A percentile compares a stretch with the other conserved stretches of the same genome.
phyloP scores from a whole-genome alignment of 2,113 vertebrate species.

The Phrynosoma blainvillii region DNA sequence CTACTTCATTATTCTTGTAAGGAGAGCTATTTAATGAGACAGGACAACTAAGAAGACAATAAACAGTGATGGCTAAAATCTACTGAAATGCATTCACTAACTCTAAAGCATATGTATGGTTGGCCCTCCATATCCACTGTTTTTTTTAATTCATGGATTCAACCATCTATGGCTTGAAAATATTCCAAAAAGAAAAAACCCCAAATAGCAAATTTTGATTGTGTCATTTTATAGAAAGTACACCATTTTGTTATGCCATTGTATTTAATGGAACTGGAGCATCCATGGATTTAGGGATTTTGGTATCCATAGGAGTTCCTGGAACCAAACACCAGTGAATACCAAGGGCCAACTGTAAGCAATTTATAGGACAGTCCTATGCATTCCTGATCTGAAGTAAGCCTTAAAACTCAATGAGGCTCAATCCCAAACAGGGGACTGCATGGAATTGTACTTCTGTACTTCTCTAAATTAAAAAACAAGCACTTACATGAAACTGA shows the following conservation, averaged over 20 bases:
- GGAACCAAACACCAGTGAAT: too few relatives aligned
- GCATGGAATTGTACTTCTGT: not conserved
- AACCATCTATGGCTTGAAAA: too few relatives aligned
- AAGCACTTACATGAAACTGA: not conserved
- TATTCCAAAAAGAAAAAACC: too few relatives aligned
- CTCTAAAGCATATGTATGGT: conserved; percentile 1
- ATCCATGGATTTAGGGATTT: too few relatives aligned
- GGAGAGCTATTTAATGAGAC: conserved; percentile 86
- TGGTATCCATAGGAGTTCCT: too few relatives aligned
- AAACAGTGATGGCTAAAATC: conserved; percentile 65
- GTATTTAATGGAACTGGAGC: too few relatives aligned
- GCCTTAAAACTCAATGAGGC: not conserved
- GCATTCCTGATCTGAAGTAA: not conserved
- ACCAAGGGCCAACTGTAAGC: not conserved
- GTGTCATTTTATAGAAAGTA: too few relatives aligned
- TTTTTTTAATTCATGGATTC: too few relatives aligned
- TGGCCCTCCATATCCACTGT: too few relatives aligned
- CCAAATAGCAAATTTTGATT: too few relatives aligned
- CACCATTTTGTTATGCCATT: too few relatives aligned
- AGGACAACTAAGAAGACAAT: conserved; percentile 80
- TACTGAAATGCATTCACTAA: conserved; percentile 47
- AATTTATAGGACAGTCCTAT: not conserved
- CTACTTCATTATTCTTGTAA: conserved; percentile 87
- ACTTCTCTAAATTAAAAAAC: conserved; percentile 12
- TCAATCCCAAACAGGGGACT: not conserved